Evolutionary conservation across 2,797 vertebrate genomes (phyloP).

Genomic region (Amniataba percoides): DNA sequence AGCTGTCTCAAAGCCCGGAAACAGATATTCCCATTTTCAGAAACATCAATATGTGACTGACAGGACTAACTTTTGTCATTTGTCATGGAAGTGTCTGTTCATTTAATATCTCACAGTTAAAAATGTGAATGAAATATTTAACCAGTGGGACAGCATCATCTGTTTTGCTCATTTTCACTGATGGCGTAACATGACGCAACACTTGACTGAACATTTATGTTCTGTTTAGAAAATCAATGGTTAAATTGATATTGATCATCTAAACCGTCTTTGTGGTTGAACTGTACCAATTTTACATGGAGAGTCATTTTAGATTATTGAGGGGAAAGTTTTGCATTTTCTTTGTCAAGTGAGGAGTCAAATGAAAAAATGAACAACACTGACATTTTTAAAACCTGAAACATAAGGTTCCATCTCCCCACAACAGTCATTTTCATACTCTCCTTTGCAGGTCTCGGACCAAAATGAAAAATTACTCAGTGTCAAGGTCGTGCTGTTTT

Average conservation of each 20-base stretch:
- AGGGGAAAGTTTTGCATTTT: too few relatives aligned
- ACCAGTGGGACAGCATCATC: constrained; percentile 6
- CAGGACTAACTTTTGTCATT: too few relatives aligned
- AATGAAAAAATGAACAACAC: background rate
- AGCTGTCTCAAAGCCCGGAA: background rate
- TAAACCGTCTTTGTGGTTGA: background rate
- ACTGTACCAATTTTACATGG: background rate
- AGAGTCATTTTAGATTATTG: background rate
- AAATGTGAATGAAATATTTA: background rate
- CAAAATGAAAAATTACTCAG: constrained; percentile 34
- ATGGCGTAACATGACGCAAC: background rate
- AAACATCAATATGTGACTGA: background rate
- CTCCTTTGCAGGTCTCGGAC: constrained; percentile 12
- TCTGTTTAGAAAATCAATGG: background rate
- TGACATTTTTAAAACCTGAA: background rate
- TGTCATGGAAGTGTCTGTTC: background rate
- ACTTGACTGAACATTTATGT: too few relatives aligned
- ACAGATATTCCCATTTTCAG: background rate
- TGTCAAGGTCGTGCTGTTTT: constrained; percentile 23
- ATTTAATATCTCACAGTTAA: background rate
- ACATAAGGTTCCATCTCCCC: background rate
- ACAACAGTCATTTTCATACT: background rate
- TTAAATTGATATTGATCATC: background rate
- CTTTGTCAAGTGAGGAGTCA: background rate
- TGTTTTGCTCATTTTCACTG: background rate